Percentiles rank a stretch among this genome's conserved stretches.
phyloP scores from a whole-genome alignment of 2,888 invertebrate genomes.

The Timema cristinae region DNA sequence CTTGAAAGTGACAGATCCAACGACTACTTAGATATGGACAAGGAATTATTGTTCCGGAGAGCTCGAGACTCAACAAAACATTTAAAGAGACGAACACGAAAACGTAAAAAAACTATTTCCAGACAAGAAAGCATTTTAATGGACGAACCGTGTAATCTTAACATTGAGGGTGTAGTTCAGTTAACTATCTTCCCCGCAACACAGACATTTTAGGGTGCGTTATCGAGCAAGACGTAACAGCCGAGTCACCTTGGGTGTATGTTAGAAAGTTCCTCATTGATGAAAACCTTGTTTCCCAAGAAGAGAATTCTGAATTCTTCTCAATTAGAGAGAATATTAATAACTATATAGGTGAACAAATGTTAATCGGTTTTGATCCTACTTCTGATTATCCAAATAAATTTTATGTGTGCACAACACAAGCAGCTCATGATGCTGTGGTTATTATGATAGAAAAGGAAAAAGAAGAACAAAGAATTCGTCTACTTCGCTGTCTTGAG shows the following conservation, averaged over 20 bases:
- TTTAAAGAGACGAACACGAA: too few species aligned
- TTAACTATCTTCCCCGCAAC: neutral
- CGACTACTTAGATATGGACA: too few species aligned
- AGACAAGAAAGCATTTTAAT: neutral
- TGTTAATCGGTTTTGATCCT: slow-evolving; percentile 4
- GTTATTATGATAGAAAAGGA: neutral
- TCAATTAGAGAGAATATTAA: neutral
- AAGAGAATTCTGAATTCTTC: slow-evolving; percentile 1
- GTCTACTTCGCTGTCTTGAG: neutral
- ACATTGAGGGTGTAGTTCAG: neutral
- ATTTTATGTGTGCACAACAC: neutral
- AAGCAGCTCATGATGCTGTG: slow-evolving; percentile 4
- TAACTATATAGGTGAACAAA: neutral
- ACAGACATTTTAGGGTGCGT: neutral
- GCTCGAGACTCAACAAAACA: too few species aligned
- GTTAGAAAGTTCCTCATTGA: neutral
- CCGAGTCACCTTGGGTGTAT: neutral
- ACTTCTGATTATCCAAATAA: neutral
- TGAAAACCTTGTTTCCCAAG: slow-evolving; percentile 8
- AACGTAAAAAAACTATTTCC: neutral
- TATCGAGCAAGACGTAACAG: neutral
- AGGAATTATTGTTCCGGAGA: too few species aligned
- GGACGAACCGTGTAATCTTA: neutral
- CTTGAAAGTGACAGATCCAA: too few species aligned
- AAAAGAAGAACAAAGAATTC: neutral